Evolutionary conservation across 2,888 invertebrate genomes (phyloP), one percentile per base, ranked within the genome.

Genomic region (Latheticus oryzae): DNA sequence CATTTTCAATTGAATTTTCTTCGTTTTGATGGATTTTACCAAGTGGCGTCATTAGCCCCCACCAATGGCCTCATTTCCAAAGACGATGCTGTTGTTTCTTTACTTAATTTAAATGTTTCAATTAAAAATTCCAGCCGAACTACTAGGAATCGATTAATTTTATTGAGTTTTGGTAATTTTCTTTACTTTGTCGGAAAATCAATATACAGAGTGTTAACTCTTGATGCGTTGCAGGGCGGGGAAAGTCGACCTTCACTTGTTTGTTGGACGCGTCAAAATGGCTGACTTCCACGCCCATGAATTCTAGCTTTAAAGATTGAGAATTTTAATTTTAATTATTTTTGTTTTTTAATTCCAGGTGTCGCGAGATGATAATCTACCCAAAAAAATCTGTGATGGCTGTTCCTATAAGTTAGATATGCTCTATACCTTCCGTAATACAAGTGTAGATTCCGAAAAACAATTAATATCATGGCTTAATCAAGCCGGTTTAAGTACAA

Each of bases 341-440:
- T 32, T 32, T 17, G 2, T 37, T 17, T 26, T 58, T 56, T 23
- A 64, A 23, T 77, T 77, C 13, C 79, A 89, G 89, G 83, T 88
- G 60, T 80, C 83, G 59, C 83, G 82, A 72, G 85, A 87, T 66
- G 88, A 89, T 75, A 82, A 81, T 71, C 79, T 89, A 69, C 88
- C 89, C 45, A 87, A 88, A 77, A 87, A 85, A 75, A 85, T 89
- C 68, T 89, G 89, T 74, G 85, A 87, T 75, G 84, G 83, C 63
- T 89, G 89, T 76, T 85, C 85, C 75, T 85, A 84, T 73, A 88
- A 87, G 81, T 82, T 89, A 72, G 88, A 88, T 71, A 83, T 86
- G 75, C 81, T 86, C 68, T 88, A 88, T 76, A 84, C 87, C 75
- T 89, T 89, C 77, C 87, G 87, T 80, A 88, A 86, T 71, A 85